Percentiles rank a stretch among this genome's conserved stretches.
Evolutionary conservation across 2,113 vertebrate genomes (phyloP).

Genomic region (Gobio gobio): DNA sequence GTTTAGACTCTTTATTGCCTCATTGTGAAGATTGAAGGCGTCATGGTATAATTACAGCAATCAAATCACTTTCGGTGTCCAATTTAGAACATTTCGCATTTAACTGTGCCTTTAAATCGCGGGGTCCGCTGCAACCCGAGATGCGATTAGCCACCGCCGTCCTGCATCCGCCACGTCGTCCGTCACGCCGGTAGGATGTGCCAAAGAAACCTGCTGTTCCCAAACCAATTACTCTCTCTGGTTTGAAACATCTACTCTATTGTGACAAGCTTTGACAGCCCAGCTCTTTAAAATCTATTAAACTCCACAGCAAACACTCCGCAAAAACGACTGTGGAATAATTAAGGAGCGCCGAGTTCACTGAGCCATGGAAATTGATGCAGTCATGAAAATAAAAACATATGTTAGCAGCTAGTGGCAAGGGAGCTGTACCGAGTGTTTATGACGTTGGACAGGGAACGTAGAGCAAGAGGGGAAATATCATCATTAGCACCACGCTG

Average conservation of each 20-base stretch:
- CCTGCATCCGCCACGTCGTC: conserved; percentile 30
- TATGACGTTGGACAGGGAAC: conserved; percentile 65
- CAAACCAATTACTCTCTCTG: conserved; percentile 47
- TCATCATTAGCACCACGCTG: conserved; percentile 71
- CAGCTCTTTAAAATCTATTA: conserved; percentile 62
- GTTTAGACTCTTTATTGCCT: neutral
- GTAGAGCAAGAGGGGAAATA: conserved; percentile 62
- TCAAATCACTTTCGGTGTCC: conserved; percentile 61
- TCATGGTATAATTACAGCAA: conserved; percentile 64
- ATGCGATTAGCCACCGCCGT: conserved; percentile 62
- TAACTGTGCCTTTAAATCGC: neutral
- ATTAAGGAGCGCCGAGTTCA: conserved; percentile 64
- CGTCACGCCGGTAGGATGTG: conserved; percentile 32
- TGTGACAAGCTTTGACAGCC: conserved; percentile 70
- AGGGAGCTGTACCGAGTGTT: conserved; percentile 63
- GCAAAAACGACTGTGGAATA: conserved; percentile 63
- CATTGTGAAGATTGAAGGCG: neutral
- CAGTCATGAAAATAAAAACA: conserved; percentile 71
- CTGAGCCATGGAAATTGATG: conserved; percentile 68
- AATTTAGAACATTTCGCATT: conserved; percentile 51
- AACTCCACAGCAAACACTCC: conserved; percentile 55
- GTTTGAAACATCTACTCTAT: conserved; percentile 57
- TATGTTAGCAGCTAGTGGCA: conserved; percentile 70
- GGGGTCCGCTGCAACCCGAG: conserved; percentile 37
- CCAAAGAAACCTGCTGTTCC: conserved; percentile 60